Base-by-base conservation (phyloP, 2,888 invertebrate species). In the Drosophila eohydei region DNA sequence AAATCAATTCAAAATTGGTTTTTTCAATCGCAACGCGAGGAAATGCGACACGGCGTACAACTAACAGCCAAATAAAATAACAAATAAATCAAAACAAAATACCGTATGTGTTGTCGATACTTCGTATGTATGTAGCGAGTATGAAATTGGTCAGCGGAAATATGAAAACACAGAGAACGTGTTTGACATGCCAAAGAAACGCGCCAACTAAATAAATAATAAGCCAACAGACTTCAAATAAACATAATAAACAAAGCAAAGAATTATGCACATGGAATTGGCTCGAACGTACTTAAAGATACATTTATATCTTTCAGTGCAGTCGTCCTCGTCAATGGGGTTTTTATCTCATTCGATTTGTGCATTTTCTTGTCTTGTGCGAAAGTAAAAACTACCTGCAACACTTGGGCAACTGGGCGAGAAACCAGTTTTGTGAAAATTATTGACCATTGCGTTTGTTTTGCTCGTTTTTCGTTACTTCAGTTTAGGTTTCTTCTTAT, bases 381-480 rank as follows among this genome's bases (percentile, higher is more conserved):
- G 86, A 87, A 87, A 87, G 88, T 87, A 88, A 87, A 86, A 88
- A 86, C 86, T 88, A 87, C 86, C 86, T 88, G 86, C 86, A 76
- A 73, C 74, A 71, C 73, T 75, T 66, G 77, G 43, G 65, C 72
- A 68, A 76, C 67, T 62, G 70, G 64, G 59, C 55, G 74, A 75
- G 70, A 83, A 85, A 87, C 84, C 82, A 80, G 87, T 85, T 84
- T 84, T 87, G 87, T 87, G 85, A 82, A 86, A 84, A 87, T 87
- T 80, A 85, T 82, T 84, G 76, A 69, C 80, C 62, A 73, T 76
- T 81, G 71, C 71, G 61, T 85, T 77, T 67, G 71, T 67, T 69
- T 74, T 71, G 66, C 34, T 74, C 62, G 43, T 51, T 66, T 74
- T 78, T 67, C 55, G 64, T 64, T 66, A 70, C 64, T 64, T 68